Evolutionary conservation across 2,797 vertebrate species (phyloP), one percentile per base, ranked within the genome.

Genomic region (Sebastes wilsoni): DNA sequence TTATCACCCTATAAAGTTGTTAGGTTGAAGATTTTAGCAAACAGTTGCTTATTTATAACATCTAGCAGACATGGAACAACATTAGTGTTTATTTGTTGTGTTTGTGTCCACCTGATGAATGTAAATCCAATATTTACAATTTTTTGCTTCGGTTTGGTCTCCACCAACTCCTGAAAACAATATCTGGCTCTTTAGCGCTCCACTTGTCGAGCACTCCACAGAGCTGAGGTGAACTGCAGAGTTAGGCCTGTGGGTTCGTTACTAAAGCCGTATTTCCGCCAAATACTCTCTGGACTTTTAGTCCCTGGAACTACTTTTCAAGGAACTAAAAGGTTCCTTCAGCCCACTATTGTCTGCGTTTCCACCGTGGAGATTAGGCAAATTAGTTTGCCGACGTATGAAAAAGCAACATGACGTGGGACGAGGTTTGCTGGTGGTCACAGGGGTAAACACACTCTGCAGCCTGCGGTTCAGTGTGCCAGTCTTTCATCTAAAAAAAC

Each of bases 311-410:
- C 36, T 38, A 38, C 36, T 38, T 38, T 38, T 38, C 13, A 14
- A 38, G 36, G 38, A 3, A 42, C 38, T 42, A 42, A 42, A 42
- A 42, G 38, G 14, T 42, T 16, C 38, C 38, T 42, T 42, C 38
- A 16, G 38, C 38, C 14, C 38, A 16, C 38, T 16, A 6, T 42
- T 42, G 38, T 42, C 2, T 16, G 38, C 38, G 14, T 42, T 16
- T 42, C 38, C 38, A 16, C 0, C 0, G 14, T 42, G 14, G 14
- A 42, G 38, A 42, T 42, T 0, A 16, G 14, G 38, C 14, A 42
- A 42, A 42, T 42, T 42, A 42, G 14, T 42, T 42, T 42, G 38
- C 38, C 0, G 38, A 42, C 14, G 1, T 42, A 7, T 16, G 14
- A 42, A 42, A 42, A 0, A 42, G 38, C 38, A 42, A 42, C 38